Evolutionary conservation across 2,888 invertebrate species (phyloP).

Genomic region (Erpobdella octoculata): DNA sequence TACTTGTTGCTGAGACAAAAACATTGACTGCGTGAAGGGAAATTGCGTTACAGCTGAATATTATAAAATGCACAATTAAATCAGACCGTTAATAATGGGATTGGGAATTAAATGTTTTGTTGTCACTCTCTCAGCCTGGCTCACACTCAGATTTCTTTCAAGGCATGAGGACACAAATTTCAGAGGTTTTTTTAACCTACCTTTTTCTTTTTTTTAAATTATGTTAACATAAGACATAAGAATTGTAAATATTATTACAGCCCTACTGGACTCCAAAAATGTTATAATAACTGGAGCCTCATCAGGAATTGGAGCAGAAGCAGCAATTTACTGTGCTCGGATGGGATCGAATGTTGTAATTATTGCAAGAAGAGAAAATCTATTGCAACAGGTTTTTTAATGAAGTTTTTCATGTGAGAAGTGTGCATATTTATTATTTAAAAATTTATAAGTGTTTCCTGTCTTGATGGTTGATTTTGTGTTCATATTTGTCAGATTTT

Average conservation of each 20-base stretch:
- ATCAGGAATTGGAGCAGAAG: constrained; percentile 49
- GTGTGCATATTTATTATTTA: neutral
- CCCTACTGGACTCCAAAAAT: constrained; percentile 16
- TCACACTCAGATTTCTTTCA: neutral
- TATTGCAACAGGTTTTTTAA: constrained; percentile 24
- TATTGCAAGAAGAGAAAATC: constrained; percentile 41
- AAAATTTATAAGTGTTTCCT: neutral
- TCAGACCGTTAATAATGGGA: neutral
- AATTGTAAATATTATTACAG: constrained; percentile 20
- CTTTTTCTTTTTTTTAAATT: neutral
- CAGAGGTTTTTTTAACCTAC: neutral
- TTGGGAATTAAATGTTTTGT: constrained; percentile 13
- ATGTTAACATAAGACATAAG: neutral
- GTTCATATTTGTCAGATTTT: neutral
- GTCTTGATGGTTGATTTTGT: neutral
- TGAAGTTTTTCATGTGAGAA: neutral
- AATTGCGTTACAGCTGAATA: too few relatives aligned
- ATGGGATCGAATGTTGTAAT: constrained; percentile 45
- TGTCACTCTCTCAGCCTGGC: constrained; percentile 10
- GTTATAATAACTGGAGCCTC: constrained; percentile 49
- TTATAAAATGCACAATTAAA: neutral
- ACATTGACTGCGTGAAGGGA: too few relatives aligned
- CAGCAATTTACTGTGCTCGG: constrained; percentile 48
- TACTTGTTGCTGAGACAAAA: too few relatives aligned
- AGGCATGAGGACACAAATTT: neutral